These are phyloP conservation scores for Nomada hirtipes DNA, from an alignment of 2,888 invertebrate species.

Conservation along the genomic window DNA sequence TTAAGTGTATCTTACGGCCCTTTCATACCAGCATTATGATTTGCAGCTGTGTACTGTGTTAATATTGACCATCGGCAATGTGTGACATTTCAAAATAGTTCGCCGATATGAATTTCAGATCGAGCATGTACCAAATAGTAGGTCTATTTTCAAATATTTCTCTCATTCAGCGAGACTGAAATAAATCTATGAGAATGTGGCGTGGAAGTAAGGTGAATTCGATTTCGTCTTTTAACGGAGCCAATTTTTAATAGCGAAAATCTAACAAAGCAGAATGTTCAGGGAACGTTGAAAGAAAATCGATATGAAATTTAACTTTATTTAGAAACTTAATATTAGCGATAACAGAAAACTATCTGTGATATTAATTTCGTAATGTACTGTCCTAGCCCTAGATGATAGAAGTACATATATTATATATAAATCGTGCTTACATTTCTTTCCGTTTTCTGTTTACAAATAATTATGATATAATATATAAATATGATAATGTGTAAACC, in stretches of 20 bases:
- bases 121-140: too few species aligned
- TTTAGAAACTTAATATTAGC: too few species aligned
- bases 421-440: too few species aligned
- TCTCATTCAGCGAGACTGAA: slow-evolving; percentile 9
- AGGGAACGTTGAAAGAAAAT: slow-evolving; percentile 7
- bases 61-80: not conserved
- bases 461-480: too few species aligned
- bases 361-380: too few species aligned
- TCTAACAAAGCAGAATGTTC: slow-evolving; percentile 15
- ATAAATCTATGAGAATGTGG: slow-evolving; percentile 1
- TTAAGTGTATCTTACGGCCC: not conserved
- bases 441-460: too few species aligned
- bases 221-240: not conserved
- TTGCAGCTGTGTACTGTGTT: not conserved
- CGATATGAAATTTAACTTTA: not conserved
- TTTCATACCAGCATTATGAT: not conserved
- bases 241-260: slow-evolving; percentile 3
- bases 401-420: too few species aligned
- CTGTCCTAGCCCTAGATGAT: too few species aligned
- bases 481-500: too few species aligned
- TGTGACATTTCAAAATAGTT: slow-evolving; percentile 2
- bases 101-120: not conserved
- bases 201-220: slow-evolving; percentile 1
- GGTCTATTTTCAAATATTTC: not conserved
- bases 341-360: too few species aligned